phyloP scores from a whole-genome alignment of 2,888 invertebrate species.

The Deilephila elpenor region DNA sequence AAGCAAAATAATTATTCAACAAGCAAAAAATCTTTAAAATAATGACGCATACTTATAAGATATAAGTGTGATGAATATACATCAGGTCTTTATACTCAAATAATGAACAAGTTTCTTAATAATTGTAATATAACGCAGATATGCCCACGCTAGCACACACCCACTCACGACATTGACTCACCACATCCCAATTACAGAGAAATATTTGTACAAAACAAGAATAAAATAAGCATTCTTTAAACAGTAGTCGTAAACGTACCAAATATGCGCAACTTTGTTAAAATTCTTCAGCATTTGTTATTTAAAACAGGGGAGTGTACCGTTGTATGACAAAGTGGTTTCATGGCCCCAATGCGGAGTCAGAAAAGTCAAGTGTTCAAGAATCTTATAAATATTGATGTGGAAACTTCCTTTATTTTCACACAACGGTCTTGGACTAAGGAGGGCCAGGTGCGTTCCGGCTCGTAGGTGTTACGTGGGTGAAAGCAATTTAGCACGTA shows the following conservation, averaged over 20 bases:
- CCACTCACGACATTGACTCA: constrained; percentile 14
- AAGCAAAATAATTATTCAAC: not conserved
- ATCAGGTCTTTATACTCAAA: not conserved
- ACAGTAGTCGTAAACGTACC: constrained; percentile 14
- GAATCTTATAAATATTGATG: not conserved
- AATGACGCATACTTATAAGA: not conserved
- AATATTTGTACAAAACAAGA: constrained; percentile 22
- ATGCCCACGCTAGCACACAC: constrained; percentile 16
- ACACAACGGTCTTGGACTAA: not conserved
- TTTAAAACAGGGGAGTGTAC: constrained; percentile 8
- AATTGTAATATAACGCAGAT: constrained; percentile 20
- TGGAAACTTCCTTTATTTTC: not conserved
- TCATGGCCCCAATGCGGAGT: constrained; percentile 12
- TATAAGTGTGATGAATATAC: not conserved
- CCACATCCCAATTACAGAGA: constrained; percentile 18
- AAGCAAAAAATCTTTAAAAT: not conserved
- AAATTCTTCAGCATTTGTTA: constrained; percentile 23
- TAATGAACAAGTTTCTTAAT: constrained; percentile 5
- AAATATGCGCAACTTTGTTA: constrained; percentile 24
- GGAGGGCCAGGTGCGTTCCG: too few species aligned
- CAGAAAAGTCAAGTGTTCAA: too few species aligned
- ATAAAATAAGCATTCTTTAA: constrained; percentile 21
- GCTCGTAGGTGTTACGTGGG: too few species aligned
- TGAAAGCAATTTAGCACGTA: too few species aligned
- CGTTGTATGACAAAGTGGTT: constrained; percentile 15